Conservation (phyloP, 1,140 invertebrate species). For the Rhopalosiphum maidis region DNA sequence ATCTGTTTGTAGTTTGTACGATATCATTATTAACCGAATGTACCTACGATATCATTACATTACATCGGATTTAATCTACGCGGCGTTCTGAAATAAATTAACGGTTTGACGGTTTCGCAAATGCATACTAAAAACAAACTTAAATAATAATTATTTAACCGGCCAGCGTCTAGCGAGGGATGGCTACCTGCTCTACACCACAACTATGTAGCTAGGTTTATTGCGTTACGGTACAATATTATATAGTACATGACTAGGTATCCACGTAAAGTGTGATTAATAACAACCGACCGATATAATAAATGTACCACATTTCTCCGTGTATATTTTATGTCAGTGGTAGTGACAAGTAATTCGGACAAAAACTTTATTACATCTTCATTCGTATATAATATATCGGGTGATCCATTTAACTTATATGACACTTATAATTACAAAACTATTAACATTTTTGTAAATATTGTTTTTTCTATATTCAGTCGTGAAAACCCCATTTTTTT, state of each 20-base stretch:
- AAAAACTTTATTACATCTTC: background rate
- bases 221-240: background rate
- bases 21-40: background rate
- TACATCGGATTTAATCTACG: background rate
- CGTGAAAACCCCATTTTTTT: no score
- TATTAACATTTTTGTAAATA: no score
- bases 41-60: background rate
- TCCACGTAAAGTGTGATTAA: background rate
- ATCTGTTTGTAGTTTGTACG: background rate
- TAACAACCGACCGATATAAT: background rate
- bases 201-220: background rate
- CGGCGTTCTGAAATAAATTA: background rate
- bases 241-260: background rate
- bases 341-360: background rate
- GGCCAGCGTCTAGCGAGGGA: background rate
- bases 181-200: background rate
- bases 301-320: background rate
- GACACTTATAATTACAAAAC: no score
- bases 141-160: slow-evolving; percentile 9
- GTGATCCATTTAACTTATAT: no score
- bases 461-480: no score
- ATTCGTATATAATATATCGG: background rate
- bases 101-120: background rate
- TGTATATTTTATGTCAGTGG: background rate
- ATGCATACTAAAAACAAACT: background rate